Percentiles rank a stretch among this genome's conserved stretches.
These are phyloP conservation scores for Atractosteus spatula DNA, from an alignment of 2,113 vertebrate species.

Conservation along the genomic window DNA sequence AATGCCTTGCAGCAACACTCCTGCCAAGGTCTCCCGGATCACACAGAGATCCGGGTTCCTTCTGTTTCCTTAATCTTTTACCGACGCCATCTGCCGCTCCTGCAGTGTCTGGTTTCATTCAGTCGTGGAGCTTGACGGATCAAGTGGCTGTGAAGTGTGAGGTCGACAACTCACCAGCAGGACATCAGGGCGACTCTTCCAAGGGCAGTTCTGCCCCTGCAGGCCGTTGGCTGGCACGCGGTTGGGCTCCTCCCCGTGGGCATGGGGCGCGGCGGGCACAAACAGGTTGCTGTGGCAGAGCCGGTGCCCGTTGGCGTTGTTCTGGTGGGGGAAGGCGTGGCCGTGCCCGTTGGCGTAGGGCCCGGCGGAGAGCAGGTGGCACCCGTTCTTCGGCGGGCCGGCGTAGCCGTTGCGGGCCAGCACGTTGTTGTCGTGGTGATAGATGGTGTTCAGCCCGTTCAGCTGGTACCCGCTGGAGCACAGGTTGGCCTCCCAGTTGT, in stretches of 20 bases:
- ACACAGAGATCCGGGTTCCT: too few species aligned
- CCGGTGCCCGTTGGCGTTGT: constrained; percentile 55
- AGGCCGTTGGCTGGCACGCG: constrained; percentile 26
- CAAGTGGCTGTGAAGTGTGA: neutral
- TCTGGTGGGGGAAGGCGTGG: constrained; percentile 50
- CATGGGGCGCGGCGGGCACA: constrained; percentile 28
- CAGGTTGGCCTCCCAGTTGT: constrained; percentile 53
- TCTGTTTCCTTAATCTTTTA: too few species aligned
- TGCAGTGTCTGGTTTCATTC: too few species aligned
- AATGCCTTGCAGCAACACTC: too few species aligned
- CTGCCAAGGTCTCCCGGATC: too few species aligned
- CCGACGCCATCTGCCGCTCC: too few species aligned
- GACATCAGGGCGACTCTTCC: constrained; percentile 60
- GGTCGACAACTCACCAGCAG: constrained; percentile 70
- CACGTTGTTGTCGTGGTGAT: constrained; percentile 62
- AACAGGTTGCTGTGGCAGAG: constrained; percentile 57
- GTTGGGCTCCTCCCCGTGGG: constrained; percentile 10
- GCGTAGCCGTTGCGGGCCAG: constrained; percentile 29
- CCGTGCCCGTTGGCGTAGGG: constrained; percentile 22
- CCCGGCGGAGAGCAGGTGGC: constrained; percentile 19
- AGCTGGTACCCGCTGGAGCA: constrained; percentile 58
- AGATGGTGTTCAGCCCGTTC: constrained; percentile 57
- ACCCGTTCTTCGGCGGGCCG: constrained; percentile 36
- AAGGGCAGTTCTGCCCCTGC: constrained; percentile 57
- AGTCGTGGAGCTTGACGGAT: too few species aligned